phyloP scores from a whole-genome alignment of 2,797 vertebrate species.

The Sebastes paucispinis region DNA sequence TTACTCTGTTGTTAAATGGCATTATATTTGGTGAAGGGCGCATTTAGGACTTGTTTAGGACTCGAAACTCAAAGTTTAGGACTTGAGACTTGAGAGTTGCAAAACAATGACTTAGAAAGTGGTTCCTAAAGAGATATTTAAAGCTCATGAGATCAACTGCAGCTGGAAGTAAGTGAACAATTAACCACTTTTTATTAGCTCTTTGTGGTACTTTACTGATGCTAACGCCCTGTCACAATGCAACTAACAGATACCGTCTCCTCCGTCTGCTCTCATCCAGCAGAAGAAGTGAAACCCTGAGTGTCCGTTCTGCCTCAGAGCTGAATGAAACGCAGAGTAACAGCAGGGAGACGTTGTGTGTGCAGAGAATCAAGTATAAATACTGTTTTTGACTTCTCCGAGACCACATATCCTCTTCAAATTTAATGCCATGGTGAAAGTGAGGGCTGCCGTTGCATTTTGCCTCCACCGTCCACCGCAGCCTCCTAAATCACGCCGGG shows the following conservation, averaged over 20 bases:
- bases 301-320: background rate
- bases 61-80: too few species aligned
- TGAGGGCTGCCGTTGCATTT: background rate
- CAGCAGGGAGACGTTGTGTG: background rate
- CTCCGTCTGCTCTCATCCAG: background rate
- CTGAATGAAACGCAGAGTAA: background rate
- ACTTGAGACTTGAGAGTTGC: too few species aligned
- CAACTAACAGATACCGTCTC: background rate
- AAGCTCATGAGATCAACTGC: background rate
- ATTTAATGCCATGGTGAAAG: slow-evolving; percentile 23
- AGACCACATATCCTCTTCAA: slow-evolving; percentile 22
- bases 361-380: background rate
- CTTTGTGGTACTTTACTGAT: background rate
- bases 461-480: slow-evolving; percentile 28
- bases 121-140: background rate
- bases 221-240: background rate
- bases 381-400: slow-evolving; percentile 1
- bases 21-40: too few species aligned
- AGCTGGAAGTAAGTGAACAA: background rate
- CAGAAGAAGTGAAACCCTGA: background rate
- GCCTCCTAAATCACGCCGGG: slow-evolving; percentile 31
- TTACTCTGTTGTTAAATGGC: too few species aligned
- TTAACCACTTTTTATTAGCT: background rate
- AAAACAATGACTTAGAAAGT: background rate
- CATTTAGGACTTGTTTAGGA: too few species aligned